phyloP scores from a whole-genome alignment of 2,797 vertebrate species.

The Nannoperca australis region DNA sequence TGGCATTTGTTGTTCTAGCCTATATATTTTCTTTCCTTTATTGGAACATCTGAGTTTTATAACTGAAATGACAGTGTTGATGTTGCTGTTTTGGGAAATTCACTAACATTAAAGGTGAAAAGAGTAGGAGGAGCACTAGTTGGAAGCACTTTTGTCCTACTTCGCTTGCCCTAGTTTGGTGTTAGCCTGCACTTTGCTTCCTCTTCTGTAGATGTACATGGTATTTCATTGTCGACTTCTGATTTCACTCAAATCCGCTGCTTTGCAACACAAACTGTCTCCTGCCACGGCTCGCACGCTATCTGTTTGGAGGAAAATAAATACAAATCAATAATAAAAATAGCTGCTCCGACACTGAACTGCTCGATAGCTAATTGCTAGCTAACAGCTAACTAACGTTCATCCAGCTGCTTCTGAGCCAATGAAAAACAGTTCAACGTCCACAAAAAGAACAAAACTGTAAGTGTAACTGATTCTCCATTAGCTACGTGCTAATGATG shows the following conservation, averaged over 20 bases:
- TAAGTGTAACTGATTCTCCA: neutral
- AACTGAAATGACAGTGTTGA: neutral
- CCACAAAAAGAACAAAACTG: neutral
- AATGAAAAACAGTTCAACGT: neutral
- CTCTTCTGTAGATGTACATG: rapidly evolving
- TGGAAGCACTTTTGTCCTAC: slow-evolving; percentile 45
- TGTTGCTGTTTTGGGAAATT: neutral
- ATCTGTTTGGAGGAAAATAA: neutral
- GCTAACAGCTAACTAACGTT: neutral
- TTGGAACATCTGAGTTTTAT: neutral
- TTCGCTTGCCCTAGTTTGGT: slow-evolving; percentile 50
- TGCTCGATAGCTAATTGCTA: neutral
- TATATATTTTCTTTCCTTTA: neutral
- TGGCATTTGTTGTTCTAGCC: neutral
- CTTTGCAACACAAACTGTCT: neutral
- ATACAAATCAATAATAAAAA: too few species aligned
- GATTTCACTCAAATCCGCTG: neutral
- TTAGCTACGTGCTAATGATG: neutral
- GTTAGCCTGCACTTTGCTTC: neutral
- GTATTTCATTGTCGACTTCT: neutral
- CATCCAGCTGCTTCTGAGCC: neutral
- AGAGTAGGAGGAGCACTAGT: neutral
- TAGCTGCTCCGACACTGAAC: neutral
- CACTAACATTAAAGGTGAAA: neutral
- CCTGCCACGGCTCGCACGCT: too few species aligned